Conservation (phyloP, 2,888 invertebrate species). For the Drosophila bunnanda region DNA sequence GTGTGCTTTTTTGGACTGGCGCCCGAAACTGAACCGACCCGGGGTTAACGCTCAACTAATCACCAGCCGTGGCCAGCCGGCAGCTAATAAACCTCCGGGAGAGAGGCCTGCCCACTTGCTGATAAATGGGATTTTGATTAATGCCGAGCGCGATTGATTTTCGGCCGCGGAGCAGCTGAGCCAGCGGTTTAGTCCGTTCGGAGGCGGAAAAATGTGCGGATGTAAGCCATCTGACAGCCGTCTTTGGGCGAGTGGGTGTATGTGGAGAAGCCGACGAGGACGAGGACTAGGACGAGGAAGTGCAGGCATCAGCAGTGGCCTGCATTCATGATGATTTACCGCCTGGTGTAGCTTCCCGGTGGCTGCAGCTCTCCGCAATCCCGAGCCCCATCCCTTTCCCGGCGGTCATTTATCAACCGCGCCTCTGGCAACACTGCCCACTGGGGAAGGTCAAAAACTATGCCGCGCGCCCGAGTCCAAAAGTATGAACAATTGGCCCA, state of each 20-base stretch:
- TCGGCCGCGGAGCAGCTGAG: constrained; percentile 33
- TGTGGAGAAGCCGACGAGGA: not conserved
- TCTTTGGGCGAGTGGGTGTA: constrained; percentile 18
- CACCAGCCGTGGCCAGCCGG: constrained; percentile 49
- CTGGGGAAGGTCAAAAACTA: constrained; percentile 25
- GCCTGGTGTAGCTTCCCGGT: constrained; percentile 17
- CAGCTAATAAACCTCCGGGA: constrained; percentile 41
- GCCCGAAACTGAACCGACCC: constrained; percentile 35
- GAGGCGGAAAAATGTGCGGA: constrained; percentile 62
- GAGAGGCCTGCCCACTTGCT: constrained; percentile 39
- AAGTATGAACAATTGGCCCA: constrained; percentile 39
- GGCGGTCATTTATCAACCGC: constrained; percentile 51
- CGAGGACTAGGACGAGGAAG: constrained; percentile 19
- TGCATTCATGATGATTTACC: constrained; percentile 52
- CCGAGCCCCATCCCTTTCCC: constrained; percentile 12
- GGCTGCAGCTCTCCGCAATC: not conserved
- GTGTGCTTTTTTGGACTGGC: not conserved
- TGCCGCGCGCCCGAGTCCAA: constrained; percentile 18
- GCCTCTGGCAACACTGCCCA: constrained; percentile 33
- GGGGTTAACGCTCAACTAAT: constrained; percentile 78
- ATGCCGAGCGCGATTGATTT: constrained; percentile 70
- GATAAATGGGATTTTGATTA: constrained; percentile 79
- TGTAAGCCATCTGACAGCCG: constrained; percentile 44
- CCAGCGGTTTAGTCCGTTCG: constrained; percentile 21
- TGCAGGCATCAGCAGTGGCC: constrained; percentile 54